Conservation (phyloP, 2,113 vertebrate genomes). For the Octodon degus region DNA sequence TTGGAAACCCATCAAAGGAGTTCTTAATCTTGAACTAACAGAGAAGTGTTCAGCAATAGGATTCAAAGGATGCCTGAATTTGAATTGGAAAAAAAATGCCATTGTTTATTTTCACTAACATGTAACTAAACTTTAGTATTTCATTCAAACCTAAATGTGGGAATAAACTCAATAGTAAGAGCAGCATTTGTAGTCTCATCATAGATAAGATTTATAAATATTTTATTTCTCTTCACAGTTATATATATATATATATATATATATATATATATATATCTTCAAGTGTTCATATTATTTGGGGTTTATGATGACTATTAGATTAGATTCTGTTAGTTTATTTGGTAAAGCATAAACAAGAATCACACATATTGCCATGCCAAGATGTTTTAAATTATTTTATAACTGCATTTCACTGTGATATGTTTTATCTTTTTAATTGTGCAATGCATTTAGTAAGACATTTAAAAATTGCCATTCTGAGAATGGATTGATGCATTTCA, state of each 20-base stretch:
- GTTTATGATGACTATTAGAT: neutral
- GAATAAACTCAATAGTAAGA: neutral
- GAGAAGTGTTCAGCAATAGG: neutral
- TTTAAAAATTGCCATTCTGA: slow-evolving; percentile 49
- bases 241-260: no score
- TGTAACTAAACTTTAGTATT: slow-evolving; percentile 36
- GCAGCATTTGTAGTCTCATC: neutral
- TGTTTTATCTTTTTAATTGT: slow-evolving; percentile 14
- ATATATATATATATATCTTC: neutral
- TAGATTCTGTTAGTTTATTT: neutral
- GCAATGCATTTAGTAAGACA: neutral
- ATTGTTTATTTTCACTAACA: slow-evolving; percentile 6
- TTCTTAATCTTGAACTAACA: neutral
- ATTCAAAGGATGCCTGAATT: slow-evolving; percentile 14
- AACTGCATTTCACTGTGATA: neutral
- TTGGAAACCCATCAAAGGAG: neutral
- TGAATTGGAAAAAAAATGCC: slow-evolving; percentile 7
- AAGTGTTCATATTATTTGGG: neutral
- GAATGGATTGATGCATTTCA: neutral
- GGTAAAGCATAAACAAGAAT: neutral
- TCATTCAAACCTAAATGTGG: neutral
- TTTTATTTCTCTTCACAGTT: neutral
- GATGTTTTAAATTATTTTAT: slow-evolving; percentile 10
- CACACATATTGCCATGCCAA: neutral
- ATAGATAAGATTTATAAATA: neutral